Evolutionary conservation across 2,888 invertebrate genomes (phyloP), one percentile per base, ranked within the genome.

Genomic region (Dasypolia templi): DNA sequence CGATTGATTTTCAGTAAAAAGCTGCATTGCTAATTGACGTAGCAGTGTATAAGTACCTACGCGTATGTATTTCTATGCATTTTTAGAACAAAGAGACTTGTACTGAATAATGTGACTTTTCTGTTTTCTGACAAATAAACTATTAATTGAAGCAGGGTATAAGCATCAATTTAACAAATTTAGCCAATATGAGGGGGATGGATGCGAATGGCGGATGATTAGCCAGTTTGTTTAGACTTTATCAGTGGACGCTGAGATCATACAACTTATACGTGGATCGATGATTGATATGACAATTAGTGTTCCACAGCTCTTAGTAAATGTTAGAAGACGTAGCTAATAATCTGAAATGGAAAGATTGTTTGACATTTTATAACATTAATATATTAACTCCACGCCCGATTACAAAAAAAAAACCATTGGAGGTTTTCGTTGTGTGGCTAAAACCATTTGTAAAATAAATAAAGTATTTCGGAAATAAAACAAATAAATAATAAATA

Each of bases 1-100:
- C 59, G 49, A 81, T 83, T 83, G 79, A 72, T 83, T 81, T 79
- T 79, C 46, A 71, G 83, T 51, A 22, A 69, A 73, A 70, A 73
- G 42, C 56, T 56, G 73, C 14, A 42, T 67, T 83, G 46, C 67
- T 74, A 71, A 68, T 79, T 83, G 35, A 69, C 35, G 53, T 29
- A 12, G 69, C 51, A n/a, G 26, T 35, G 49, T 56, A 26, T 14
- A n/a, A n/a, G n/a, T n/a, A 39, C 39, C 22, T 3, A n/a, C n/a
- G n/a, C n/a, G 5, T 58, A 29, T 46, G 5, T 29, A 7, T 4
- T 44, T 14, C 3, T 17, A 44, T 44, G 46, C 44, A 56, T 49
- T 56, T 77, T 46, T 63, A 22, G 19, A 51, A 51, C 32, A 49
- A 32, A 67, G n/a, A 58, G 32, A 39, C 14, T 2, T 26, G 19